Conservation (phyloP, 2,113 vertebrate species). For the Sciurus niger region DNA sequence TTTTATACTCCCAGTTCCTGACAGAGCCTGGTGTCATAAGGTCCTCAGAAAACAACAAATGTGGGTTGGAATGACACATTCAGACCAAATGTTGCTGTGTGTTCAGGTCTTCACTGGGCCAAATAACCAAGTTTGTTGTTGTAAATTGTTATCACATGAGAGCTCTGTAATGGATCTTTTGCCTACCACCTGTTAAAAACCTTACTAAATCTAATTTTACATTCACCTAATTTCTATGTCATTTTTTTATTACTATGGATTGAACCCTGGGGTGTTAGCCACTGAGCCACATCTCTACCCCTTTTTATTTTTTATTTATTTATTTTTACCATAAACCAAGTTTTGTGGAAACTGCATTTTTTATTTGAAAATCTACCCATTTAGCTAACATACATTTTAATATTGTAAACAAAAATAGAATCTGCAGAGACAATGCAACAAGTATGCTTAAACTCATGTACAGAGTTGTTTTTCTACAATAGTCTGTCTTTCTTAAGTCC, state of each 20-base stretch:
- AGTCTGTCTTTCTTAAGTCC: constrained; percentile 93
- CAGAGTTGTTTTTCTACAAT: constrained; percentile 96
- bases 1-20: neutral
- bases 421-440: constrained; percentile 97
- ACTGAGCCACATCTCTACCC: too few relatives aligned
- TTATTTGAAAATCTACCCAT: constrained; percentile 99
- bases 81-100: neutral
- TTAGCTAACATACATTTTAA: constrained; percentile 98
- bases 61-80: neutral
- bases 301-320: too few relatives aligned
- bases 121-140: neutral
- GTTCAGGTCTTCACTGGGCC: neutral
- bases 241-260: too few relatives aligned
- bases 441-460: constrained; percentile 95
- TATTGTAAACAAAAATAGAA: constrained; percentile 99
- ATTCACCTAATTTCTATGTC: neutral
- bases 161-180: neutral
- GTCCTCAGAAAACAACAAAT: neutral
- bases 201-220: neutral
- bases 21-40: neutral
- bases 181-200: neutral
- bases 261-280: too few relatives aligned
- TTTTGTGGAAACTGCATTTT: constrained; percentile 98
- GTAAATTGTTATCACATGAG: neutral
- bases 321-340: constrained; percentile 85